Percentiles rank a stretch among this genome's conserved stretches.
These are phyloP conservation scores for Bubo blakistoni DNA, from an alignment of 2,113 vertebrate genomes.

Conservation along the genomic window DNA sequence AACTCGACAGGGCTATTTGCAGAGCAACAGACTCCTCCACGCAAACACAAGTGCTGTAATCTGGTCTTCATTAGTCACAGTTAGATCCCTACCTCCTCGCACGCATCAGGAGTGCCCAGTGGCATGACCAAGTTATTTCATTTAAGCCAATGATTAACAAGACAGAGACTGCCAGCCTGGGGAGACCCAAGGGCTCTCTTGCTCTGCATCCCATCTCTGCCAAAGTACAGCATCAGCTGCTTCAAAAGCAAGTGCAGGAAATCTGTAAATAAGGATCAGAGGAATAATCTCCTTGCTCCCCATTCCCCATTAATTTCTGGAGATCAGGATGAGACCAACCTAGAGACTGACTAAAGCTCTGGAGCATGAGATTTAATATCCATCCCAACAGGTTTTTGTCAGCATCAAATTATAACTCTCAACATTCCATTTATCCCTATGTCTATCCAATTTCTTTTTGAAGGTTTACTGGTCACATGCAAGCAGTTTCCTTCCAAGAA, in stretches of 20 bases:
- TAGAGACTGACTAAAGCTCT: background rate
- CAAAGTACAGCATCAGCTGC: background rate
- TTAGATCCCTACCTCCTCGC: fast-evolving
- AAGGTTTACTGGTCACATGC: background rate
- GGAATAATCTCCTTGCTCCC: background rate
- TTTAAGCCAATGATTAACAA: background rate
- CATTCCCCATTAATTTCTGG: background rate
- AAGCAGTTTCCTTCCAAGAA: background rate
- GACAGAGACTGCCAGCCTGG: background rate
- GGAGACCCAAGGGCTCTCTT: background rate
- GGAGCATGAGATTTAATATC: background rate
- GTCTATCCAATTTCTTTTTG: background rate
- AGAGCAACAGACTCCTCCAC: fast-evolving
- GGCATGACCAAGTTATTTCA: fast-evolving
- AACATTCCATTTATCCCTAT: background rate
- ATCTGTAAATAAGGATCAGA: background rate
- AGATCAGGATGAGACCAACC: background rate
- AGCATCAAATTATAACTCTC: background rate
- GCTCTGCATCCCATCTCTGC: background rate
- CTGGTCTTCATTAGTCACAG: background rate
- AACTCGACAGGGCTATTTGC: background rate
- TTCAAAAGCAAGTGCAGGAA: background rate
- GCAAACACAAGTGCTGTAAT: background rate
- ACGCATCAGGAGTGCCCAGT: background rate
- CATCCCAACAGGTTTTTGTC: background rate